Base-by-base conservation (phyloP, 2,888 invertebrate species). In the Phymatocera aterrima region DNA sequence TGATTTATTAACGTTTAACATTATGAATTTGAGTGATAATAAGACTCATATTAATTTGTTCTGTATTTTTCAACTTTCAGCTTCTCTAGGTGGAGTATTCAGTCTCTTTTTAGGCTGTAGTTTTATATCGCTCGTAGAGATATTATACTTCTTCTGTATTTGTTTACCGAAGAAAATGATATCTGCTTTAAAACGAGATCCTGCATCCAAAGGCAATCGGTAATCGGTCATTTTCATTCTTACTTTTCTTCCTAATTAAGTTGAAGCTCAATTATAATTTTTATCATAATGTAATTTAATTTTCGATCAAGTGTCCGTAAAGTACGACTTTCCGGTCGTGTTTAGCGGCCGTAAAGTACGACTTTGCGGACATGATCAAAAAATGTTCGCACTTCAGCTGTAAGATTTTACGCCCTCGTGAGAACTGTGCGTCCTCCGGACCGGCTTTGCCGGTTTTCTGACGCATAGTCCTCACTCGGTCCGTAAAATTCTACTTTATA, bases 31-130 rank as follows among this genome's bases (percentile, higher is more conserved):
- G 5, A 40, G 34, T 18, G 31, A 43, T 40, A 15, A 65, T 24
- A 48, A 70, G 15, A n/a, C n/a, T 48, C 21, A 15, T 57, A 57
- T 57, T 10, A 57, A 28, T 10, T 57, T 57, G 12, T 54, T 54
- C 18, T 6, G 6, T 5, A 1, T 54, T n/a, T n/a, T 28, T 60
- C 28, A 6, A 77, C 77, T 90, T 90, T 81, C 82, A 91, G 91
- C 91, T 60, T 91, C 91, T 2, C 87, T 91, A 78, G 91, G 91
- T 46, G 91, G 91, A 75, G 90, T 91, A 5, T 91, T 91, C 82
- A 90, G 91, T 75, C 85, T 91, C 43, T 91, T 91, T 80, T 82
- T 91, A 60, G 91, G 91, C 24, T 91, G 91, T 84, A 91, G 91
- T 82, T 89, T 91, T 79, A 87, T 91, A 54, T 91, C 90, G 31